Conservation (phyloP, 2,797 vertebrate species). For the Sebastes iracundus region DNA sequence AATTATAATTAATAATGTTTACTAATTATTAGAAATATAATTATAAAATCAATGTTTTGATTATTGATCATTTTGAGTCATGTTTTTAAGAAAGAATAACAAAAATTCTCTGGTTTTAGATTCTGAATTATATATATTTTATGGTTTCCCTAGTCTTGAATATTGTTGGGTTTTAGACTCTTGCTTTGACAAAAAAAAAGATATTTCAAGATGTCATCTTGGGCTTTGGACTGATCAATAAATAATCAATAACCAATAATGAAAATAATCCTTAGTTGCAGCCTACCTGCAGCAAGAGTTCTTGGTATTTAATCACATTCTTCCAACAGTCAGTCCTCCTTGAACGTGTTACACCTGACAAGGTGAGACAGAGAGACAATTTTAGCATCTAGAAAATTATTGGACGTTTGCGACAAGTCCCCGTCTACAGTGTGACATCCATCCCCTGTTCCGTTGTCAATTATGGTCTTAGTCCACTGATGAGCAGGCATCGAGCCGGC, state of each 20-base stretch:
- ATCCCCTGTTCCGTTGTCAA: background rate
- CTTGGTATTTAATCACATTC: background rate
- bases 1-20: too few species aligned
- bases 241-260: background rate
- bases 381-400: constrained; percentile 16
- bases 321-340: background rate
- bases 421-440: background rate
- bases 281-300: background rate
- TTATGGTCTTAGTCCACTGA: constrained; percentile 29
- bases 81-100: too few species aligned
- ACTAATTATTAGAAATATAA: too few species aligned
- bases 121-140: too few species aligned
- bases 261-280: background rate
- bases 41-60: too few species aligned
- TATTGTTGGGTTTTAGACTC: too few species aligned
- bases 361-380: background rate
- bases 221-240: too few species aligned
- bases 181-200: too few species aligned
- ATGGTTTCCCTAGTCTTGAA: too few species aligned
- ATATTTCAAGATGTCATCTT: too few species aligned
- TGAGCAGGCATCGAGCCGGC: constrained; percentile 36
- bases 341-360: background rate
- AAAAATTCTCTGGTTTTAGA: too few species aligned
- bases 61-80: too few species aligned
- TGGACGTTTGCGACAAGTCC: constrained; percentile 1